Evolutionary conservation across 2,888 invertebrate species (phyloP), one percentile per base, ranked within the genome.

Genomic region (Melieria picta): DNA sequence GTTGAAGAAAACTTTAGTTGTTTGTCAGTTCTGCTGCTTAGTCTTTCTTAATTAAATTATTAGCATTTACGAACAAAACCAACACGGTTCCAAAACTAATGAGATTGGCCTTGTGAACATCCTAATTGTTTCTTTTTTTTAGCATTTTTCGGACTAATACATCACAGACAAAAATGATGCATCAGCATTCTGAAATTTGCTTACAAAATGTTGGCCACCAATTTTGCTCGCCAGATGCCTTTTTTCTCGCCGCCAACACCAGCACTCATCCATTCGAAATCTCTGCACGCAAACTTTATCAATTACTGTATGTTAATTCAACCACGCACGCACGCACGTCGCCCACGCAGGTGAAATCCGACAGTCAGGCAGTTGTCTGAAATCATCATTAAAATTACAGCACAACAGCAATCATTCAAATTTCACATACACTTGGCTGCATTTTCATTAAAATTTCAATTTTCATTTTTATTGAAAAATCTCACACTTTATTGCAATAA

Each of bases 291-390:
- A 55, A 63, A 71, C 66, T 71, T 71, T 67, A 71, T 66, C 66
- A 71, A 71, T 71, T 66, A 71, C 67, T 61, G 9, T 71, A 71
- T 71, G 71, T 48, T 62, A 71, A 71, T 71, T 62, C 57, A 52
- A 5, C 43, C n/a, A 45, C n/a, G 13, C 9, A 63, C 50, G 30
- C 63, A 30, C 42, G 5, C 11, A n/a, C 7, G 13, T 5, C 30
- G 1, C 11, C 10, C 5, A 63, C 4, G 42, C 6, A 52, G n/a
- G 5, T 6, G 4, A 5, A 52, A 5, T 52, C 11, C 7, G 66
- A 66, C 47, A n/a, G 46, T n/a, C 7, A 66, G 7, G 57, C 30
- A 57, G 46, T 57, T 58, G 46, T 47, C 56, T 9, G 56, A 56
- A 66, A 30, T 30, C 30, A 30, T 30, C 30, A 30, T 30, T 30